Conservation (phyloP, 1,140 invertebrate genomes). For the Trachelipus rathkii region DNA sequence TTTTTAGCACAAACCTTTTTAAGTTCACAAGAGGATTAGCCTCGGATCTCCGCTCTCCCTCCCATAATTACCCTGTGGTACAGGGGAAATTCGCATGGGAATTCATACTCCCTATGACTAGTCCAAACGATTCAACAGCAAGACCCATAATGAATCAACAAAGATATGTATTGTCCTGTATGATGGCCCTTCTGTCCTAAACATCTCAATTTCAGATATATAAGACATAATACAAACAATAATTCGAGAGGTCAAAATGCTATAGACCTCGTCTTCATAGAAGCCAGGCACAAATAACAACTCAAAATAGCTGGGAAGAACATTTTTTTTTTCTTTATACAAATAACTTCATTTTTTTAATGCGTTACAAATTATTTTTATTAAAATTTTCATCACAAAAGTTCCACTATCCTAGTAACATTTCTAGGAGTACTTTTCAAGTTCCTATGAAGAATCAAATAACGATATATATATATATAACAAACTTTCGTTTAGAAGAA, state of each 20-base stretch:
- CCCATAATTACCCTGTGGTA: neutral
- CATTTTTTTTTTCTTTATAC: neutral
- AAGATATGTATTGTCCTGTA: slow-evolving; percentile 5
- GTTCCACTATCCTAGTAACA: neutral
- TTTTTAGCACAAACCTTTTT: neutral
- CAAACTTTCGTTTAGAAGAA: too few relatives aligned
- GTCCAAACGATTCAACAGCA: too few relatives aligned
- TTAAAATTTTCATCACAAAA: neutral
- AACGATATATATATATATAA: too few relatives aligned
- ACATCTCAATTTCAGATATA: neutral
- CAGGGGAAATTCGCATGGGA: neutral
- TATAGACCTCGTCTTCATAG: neutral
- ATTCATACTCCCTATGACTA: neutral
- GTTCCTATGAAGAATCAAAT: too few relatives aligned
- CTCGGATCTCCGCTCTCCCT: neutral
- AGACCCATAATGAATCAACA: neutral
- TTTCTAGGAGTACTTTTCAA: neutral
- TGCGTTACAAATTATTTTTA: too few relatives aligned
- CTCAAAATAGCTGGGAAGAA: neutral
- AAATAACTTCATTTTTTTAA: too few relatives aligned
- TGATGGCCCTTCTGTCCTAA: neutral
- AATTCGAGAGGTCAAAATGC: too few relatives aligned
- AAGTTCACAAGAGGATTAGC: neutral
- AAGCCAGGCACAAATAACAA: slow-evolving; percentile 7
- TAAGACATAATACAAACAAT: too few relatives aligned